Conservation (phyloP, 2,797 vertebrate species). For the Delichon dasypus region DNA sequence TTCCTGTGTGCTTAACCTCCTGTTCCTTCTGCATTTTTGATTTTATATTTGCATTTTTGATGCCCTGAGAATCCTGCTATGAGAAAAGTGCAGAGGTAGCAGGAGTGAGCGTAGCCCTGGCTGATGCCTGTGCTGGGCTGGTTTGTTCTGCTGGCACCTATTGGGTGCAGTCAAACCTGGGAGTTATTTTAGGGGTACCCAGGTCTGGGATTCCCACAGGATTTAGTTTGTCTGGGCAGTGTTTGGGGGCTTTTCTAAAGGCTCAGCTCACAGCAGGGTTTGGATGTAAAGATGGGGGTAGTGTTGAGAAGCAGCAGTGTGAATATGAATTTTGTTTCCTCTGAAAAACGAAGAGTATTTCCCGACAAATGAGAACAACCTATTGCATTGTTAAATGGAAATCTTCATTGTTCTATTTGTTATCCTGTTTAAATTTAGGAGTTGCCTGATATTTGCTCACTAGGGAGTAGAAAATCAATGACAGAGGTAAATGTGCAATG, state of each 20-base stretch:
- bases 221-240: background rate
- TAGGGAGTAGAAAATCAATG: background rate
- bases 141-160: background rate
- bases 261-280: background rate
- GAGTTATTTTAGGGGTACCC: background rate
- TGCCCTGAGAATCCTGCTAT: background rate
- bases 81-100: background rate
- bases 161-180: rapidly evolving
- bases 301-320: background rate
- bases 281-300: background rate
- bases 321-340: background rate
- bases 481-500: background rate
- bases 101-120: background rate
- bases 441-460: background rate
- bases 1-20: background rate
- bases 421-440: background rate
- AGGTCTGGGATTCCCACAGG: background rate
- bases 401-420: background rate
- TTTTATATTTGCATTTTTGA: background rate
- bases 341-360: background rate
- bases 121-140: background rate
- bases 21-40: background rate
- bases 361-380: background rate
- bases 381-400: background rate
- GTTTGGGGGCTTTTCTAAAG: background rate